These are phyloP conservation scores for Pteropus rufus DNA, from an alignment of 2,797 vertebrate species.

Conservation along the genomic window DNA sequence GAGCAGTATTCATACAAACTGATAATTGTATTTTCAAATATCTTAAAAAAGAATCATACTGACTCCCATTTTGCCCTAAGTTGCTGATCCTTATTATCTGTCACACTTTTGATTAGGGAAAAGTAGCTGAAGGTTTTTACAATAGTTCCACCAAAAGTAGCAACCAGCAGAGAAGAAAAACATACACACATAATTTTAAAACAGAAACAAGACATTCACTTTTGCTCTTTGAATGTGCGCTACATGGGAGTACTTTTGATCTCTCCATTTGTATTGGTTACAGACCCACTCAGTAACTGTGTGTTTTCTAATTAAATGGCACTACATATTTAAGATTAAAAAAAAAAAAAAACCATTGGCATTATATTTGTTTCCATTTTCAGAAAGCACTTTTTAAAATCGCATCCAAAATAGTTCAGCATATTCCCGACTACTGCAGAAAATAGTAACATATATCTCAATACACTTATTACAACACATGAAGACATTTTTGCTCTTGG, in stretches of 20 bases:
- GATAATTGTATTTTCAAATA: neutral
- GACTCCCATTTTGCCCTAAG: neutral
- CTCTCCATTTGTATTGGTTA: neutral
- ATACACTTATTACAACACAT: slow-evolving; percentile 45
- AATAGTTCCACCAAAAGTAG: neutral
- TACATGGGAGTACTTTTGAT: neutral
- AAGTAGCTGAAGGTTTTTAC: neutral
- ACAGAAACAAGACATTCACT: neutral
- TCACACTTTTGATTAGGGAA: neutral
- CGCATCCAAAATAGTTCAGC: slow-evolving; percentile 42
- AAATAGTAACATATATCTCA: slow-evolving; percentile 15
- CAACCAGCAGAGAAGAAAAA: neutral
- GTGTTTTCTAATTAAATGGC: slow-evolving; percentile 1
- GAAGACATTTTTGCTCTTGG: slow-evolving; percentile 63
- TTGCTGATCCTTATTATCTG: neutral
- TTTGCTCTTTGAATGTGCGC: neutral
- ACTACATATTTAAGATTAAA: neutral
- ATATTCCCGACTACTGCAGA: slow-evolving; percentile 50
- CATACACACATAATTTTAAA: neutral
- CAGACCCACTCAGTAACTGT: neutral
- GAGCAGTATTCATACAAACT: neutral
- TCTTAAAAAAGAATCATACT: neutral
- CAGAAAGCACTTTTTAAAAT: slow-evolving; percentile 46
- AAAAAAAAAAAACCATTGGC: neutral
- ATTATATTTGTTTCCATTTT: neutral